phyloP scores from a whole-genome alignment of 2,888 invertebrate species.

The Rugalucina vietnamica region DNA sequence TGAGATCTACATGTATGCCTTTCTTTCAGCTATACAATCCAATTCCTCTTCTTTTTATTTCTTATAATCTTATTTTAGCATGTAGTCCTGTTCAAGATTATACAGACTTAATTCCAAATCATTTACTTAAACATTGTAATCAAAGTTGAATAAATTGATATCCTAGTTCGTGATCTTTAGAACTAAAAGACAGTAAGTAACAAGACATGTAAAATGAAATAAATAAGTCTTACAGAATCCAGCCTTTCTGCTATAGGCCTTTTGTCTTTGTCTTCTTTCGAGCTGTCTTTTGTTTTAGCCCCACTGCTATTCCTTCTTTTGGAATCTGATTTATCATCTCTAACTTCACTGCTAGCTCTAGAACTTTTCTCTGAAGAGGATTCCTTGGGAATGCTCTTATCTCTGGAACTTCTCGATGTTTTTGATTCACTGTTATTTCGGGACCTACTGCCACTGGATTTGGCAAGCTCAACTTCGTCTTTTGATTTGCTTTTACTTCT shows the following conservation, averaged over 20 bases:
- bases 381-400: background rate
- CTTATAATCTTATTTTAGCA: no score
- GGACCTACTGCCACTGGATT: background rate
- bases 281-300: background rate
- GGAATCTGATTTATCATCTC: background rate
- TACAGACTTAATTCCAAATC: no score
- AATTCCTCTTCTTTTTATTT: no score
- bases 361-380: background rate
- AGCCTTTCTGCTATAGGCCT: background rate
- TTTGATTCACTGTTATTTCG: background rate
- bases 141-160: no score
- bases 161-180: no score
- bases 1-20: no score
- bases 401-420: background rate
- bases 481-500: constrained; percentile 2
- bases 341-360: background rate
- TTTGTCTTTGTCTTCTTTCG: background rate
- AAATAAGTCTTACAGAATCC: background rate
- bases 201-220: no score
- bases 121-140: no score
- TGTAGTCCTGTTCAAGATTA: no score
- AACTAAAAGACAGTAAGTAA: no score
- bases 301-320: background rate
- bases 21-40: no score
- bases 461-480: background rate